Conservation (phyloP, 35 echinoderm and acorn worm species). For the Lytechinus variegatus region DNA sequence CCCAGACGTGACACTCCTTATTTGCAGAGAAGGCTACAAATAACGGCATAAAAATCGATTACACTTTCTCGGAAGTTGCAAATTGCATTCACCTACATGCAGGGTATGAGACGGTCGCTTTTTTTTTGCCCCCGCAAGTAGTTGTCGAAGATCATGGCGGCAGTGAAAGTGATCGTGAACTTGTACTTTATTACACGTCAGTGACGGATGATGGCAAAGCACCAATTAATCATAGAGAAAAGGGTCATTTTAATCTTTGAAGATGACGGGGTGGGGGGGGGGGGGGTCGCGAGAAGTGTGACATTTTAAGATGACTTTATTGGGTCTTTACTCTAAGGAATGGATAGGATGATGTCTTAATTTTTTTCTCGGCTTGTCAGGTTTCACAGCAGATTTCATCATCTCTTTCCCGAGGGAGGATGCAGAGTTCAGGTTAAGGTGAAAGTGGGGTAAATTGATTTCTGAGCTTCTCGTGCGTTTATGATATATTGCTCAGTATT, state of each 20-base stretch:
- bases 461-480: too few species aligned
- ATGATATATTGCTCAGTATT: too few species aligned
- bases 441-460: too few species aligned
- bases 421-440: not conserved
- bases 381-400: not conserved
- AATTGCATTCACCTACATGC: not conserved
- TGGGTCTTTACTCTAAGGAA: not conserved
- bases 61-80: constrained; percentile 24
- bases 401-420: not conserved
- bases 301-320: not conserved
- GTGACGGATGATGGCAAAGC: not conserved
- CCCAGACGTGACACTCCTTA: not conserved
- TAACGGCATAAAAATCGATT: constrained; percentile 29
- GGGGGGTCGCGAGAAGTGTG: not conserved
- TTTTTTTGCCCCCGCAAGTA: not conserved
- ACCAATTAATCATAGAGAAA: not conserved
- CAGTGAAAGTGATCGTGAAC: not conserved
- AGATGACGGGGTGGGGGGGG: not conserved
- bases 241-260: not conserved
- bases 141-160: not conserved
- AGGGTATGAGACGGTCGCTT: not conserved
- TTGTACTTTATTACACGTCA: not conserved
- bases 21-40: constrained; percentile 11
- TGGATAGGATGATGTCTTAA: not conserved
- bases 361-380: not conserved